These are phyloP conservation scores for Scaeva pyrastri DNA, from an alignment of 2,888 invertebrate genomes.

Conservation along the genomic window DNA sequence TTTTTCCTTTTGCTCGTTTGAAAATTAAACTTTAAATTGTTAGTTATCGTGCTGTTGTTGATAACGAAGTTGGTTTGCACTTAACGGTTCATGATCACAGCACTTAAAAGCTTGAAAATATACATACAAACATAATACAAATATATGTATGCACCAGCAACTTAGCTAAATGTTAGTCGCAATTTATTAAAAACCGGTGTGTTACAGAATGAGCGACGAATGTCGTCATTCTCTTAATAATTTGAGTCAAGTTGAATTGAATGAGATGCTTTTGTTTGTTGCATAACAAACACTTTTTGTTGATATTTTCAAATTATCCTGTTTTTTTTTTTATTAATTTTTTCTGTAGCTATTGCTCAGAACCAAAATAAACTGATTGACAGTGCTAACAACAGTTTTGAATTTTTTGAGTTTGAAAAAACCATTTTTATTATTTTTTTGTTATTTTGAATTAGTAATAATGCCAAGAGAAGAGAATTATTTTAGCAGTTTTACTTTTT, in stretches of 20 bases:
- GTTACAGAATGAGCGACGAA: conserved; percentile 1
- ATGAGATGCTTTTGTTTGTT: background rate
- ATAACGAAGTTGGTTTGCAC: background rate
- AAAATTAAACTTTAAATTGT: background rate
- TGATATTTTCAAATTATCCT: background rate
- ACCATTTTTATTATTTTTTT: too few relatives aligned
- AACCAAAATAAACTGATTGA: too few relatives aligned
- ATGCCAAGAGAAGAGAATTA: too few relatives aligned
- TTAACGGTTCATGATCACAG: background rate
- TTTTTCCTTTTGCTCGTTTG: background rate
- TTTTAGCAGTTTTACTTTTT: too few relatives aligned
- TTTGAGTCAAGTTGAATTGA: conserved; percentile 1
- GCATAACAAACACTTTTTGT: background rate
- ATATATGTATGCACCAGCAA: too few relatives aligned
- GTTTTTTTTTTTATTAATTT: background rate
- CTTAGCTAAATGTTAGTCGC: background rate
- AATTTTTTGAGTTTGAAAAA: background rate
- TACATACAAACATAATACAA: too few relatives aligned
- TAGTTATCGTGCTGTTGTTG: background rate
- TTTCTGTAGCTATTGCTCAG: background rate
- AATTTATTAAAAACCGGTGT: conserved; percentile 18
- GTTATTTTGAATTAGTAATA: too few relatives aligned
- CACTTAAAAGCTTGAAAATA: background rate
- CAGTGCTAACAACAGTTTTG: background rate
- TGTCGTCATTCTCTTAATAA: conserved; percentile 10